These are phyloP conservation scores for Ephydatia muelleri DNA, from an alignment of 37 sponge, comb jelly and placozoan species.

Conservation along the genomic window DNA sequence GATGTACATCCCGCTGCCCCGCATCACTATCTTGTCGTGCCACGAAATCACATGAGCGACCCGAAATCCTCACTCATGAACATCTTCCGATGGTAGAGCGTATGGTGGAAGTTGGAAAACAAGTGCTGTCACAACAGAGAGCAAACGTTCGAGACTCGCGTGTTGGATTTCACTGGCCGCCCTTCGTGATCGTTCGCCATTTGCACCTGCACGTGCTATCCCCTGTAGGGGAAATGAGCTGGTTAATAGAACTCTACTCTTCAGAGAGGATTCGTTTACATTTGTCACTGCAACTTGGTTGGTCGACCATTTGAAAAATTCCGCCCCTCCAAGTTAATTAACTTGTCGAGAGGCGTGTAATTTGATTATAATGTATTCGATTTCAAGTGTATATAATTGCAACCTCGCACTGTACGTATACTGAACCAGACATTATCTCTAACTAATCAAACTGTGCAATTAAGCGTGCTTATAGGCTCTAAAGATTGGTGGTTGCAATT, in stretches of 20 bases:
- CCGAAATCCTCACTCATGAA: slow-evolving; percentile 3
- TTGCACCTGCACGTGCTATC: slow-evolving; percentile 82
- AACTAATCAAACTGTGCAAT: no score
- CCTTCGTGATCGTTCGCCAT: slow-evolving; percentile 71
- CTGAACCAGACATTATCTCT: no score
- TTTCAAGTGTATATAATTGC: no score
- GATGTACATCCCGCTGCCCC: slow-evolving; percentile 72
- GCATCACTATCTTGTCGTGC: slow-evolving; percentile 83
- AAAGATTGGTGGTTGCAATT: no score
- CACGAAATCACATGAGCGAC: slow-evolving; percentile 33
- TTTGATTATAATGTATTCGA: background rate
- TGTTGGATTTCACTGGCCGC: slow-evolving; percentile 92
- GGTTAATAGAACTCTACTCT: slow-evolving; percentile 57
- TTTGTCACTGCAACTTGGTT: slow-evolving; percentile 64
- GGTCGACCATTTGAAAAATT: slow-evolving; percentile 40
- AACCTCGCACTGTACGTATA: no score
- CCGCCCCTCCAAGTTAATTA: background rate
- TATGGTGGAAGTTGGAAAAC: slow-evolving; percentile 69
- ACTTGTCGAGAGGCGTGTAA: background rate
- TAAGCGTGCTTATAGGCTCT: no score
- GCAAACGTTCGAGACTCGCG: slow-evolving; percentile 58
- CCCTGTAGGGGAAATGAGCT: slow-evolving; percentile 67
- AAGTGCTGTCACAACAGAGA: slow-evolving; percentile 43
- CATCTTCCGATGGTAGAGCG: slow-evolving; percentile 57
- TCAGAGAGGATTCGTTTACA: slow-evolving; percentile 57